Percentiles rank a stretch among this genome's conserved stretches.
Conservation (phyloP, 35 echinoderm and acorn worm genomes). For the Ophioderma brevispina region DNA sequence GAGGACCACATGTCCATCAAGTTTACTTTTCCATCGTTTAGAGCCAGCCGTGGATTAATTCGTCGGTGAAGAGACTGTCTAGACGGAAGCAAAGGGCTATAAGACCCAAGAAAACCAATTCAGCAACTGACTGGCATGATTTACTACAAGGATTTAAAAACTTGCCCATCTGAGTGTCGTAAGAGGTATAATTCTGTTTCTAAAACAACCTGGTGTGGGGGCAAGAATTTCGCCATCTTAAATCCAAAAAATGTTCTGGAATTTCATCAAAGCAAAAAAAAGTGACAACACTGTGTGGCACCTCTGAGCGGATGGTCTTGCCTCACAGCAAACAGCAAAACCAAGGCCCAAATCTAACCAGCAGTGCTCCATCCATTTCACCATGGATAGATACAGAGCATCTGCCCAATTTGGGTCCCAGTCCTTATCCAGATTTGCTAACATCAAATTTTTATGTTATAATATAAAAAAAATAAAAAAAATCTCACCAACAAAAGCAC, state of each 20-base stretch:
- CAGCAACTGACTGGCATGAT: not conserved
- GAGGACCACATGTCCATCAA: conserved; percentile 28
- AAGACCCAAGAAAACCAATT: not conserved
- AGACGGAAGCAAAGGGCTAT: conserved; percentile 4
- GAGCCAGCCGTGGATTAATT: conserved; percentile 30
- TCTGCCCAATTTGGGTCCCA: not conserved
- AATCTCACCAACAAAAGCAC: not conserved
- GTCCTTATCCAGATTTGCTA: conserved; percentile 8
- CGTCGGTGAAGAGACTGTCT: not conserved
- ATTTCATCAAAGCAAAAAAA: conserved; percentile 15
- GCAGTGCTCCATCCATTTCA: conserved; percentile 28
- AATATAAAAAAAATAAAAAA: not conserved
- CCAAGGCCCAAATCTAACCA: conserved; percentile 31
- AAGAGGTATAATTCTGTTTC: conserved; percentile 19
- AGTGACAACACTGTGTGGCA: conserved; percentile 27
- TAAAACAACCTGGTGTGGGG: not conserved
- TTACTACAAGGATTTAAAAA: not conserved
- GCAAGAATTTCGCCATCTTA: not conserved
- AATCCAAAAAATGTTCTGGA: conserved; percentile 24
- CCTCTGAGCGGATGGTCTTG: not conserved
- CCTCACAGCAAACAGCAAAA: not conserved
- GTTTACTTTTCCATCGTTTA: conserved; percentile 20
- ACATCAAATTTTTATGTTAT: not conserved
- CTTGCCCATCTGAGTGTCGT: not conserved
- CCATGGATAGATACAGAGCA: not conserved